Evolutionary conservation across 1,140 invertebrate species (phyloP).

Genomic region (Drosophila seguyi): DNA sequence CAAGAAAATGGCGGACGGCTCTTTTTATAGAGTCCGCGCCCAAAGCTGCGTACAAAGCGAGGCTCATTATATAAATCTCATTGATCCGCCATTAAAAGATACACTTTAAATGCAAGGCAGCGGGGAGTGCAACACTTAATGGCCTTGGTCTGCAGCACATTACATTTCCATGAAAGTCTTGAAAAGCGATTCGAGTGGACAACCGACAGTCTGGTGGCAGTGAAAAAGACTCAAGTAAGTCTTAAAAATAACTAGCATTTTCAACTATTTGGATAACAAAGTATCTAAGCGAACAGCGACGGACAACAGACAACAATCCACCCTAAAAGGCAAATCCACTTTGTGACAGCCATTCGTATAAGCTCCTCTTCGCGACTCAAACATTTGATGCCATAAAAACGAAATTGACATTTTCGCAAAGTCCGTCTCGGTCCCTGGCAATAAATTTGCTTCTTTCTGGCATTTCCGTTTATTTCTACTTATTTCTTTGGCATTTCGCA

Average conservation of each 20-base stretch:
- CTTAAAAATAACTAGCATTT: neutral
- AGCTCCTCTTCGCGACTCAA: conserved; percentile 54
- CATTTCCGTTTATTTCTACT: conserved; percentile 62
- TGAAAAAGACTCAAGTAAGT: neutral
- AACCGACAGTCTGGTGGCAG: neutral
- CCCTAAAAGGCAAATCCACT: conserved; percentile 59
- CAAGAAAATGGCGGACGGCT: conserved; percentile 62
- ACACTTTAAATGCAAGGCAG: conserved; percentile 37
- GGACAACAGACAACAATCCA: conserved; percentile 2
- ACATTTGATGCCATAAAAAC: conserved; percentile 78
- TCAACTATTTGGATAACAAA: conserved; percentile 20
- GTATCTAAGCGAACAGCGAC: conserved; percentile 19
- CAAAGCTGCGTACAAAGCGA: conserved; percentile 46
- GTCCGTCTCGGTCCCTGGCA: conserved; percentile 66
- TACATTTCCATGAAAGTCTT: conserved; percentile 36
- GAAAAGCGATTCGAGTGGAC: conserved; percentile 5
- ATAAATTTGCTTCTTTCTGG: conserved; percentile 68
- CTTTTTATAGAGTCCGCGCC: conserved; percentile 70
- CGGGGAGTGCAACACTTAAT: conserved; percentile 49
- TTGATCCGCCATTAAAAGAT: conserved; percentile 76
- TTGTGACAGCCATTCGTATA: conserved; percentile 75
- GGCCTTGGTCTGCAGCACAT: conserved; percentile 25
- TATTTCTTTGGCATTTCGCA: conserved; percentile 58
- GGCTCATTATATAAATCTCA: conserved; percentile 78
- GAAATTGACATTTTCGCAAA: conserved; percentile 82